Percentiles rank a stretch among this genome's conserved stretches.
Evolutionary conservation across 2,113 vertebrate species (phyloP).

Genomic region (Cyphomyrus plagiostoma): DNA sequence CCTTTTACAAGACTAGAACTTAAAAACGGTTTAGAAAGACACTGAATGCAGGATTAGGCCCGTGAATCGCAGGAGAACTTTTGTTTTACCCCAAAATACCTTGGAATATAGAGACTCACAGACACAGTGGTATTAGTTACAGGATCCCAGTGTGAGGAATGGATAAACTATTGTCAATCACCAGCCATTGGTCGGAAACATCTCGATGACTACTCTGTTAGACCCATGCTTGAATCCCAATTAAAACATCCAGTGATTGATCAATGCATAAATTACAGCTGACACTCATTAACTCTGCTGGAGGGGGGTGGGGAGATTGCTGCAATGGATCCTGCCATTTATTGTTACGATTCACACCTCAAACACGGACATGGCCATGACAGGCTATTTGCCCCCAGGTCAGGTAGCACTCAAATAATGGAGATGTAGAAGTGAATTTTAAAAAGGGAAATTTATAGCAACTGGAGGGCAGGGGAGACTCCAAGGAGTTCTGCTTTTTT

Average conservation of each 20-base stretch:
- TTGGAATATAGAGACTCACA: background rate
- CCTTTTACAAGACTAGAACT: background rate
- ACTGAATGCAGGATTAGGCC: background rate
- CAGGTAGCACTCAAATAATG: background rate
- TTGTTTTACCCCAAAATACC: background rate
- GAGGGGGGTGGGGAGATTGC: background rate
- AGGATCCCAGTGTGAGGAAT: background rate
- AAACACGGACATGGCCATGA: background rate
- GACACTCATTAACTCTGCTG: background rate
- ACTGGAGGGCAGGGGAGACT: background rate
- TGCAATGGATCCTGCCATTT: background rate
- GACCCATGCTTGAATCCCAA: background rate
- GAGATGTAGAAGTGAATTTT: background rate
- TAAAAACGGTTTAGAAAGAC: background rate
- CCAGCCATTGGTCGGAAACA: background rate
- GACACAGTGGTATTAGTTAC: background rate
- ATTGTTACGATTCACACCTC: background rate
- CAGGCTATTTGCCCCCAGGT: background rate
- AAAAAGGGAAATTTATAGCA: background rate
- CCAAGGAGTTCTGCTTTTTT: background rate
- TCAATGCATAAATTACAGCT: background rate
- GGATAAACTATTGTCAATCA: background rate
- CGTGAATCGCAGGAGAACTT: background rate
- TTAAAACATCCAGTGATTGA: background rate
- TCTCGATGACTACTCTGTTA: conserved; percentile 18